Evolutionary conservation across 2,888 invertebrate species (phyloP).

Genomic region (Plagodis dolabraria): DNA sequence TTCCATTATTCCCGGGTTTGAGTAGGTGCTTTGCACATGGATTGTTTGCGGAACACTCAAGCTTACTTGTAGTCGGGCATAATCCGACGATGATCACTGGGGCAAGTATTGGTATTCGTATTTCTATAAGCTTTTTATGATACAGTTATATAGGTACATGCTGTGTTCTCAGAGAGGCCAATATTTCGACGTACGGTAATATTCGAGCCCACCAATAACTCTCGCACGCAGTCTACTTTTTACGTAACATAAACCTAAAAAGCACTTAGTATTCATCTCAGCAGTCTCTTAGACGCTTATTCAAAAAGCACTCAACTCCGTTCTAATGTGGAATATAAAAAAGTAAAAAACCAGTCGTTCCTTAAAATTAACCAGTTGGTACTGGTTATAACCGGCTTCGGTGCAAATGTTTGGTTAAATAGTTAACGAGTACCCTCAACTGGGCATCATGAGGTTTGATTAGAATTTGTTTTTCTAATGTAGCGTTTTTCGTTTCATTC

Average conservation of each 20-base stretch:
- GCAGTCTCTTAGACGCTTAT: slow-evolving; percentile 8
- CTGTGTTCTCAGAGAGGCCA: too few relatives aligned
- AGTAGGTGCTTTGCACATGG: slow-evolving; percentile 27
- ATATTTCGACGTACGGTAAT: too few relatives aligned
- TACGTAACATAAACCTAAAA: neutral
- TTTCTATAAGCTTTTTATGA: neutral
- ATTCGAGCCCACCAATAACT: too few relatives aligned
- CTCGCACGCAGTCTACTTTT: too few relatives aligned
- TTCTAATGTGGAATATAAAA: slow-evolving; percentile 13
- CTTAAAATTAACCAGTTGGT: slow-evolving; percentile 45
- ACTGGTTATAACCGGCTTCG: slow-evolving; percentile 54
- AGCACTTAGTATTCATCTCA: slow-evolving; percentile 6
- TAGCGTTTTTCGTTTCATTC: slow-evolving; percentile 34
- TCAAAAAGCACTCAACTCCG: slow-evolving; percentile 20
- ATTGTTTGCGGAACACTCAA: slow-evolving; percentile 69
- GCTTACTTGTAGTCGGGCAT: slow-evolving; percentile 55
- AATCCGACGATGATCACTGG: slow-evolving; percentile 32
- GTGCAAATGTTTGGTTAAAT: slow-evolving; percentile 65
- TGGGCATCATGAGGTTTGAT: slow-evolving; percentile 58
- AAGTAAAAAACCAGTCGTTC: slow-evolving; percentile 16
- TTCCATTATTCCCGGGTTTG: slow-evolving; percentile 26
- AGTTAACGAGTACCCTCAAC: slow-evolving; percentile 65
- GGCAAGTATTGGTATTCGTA: slow-evolving; percentile 14
- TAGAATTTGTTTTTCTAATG: slow-evolving; percentile 46
- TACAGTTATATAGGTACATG: neutral